Evolutionary conservation across 2,888 invertebrate genomes (phyloP), one percentile per base, ranked within the genome.

Genomic region (Masnerella sp.): DNA sequence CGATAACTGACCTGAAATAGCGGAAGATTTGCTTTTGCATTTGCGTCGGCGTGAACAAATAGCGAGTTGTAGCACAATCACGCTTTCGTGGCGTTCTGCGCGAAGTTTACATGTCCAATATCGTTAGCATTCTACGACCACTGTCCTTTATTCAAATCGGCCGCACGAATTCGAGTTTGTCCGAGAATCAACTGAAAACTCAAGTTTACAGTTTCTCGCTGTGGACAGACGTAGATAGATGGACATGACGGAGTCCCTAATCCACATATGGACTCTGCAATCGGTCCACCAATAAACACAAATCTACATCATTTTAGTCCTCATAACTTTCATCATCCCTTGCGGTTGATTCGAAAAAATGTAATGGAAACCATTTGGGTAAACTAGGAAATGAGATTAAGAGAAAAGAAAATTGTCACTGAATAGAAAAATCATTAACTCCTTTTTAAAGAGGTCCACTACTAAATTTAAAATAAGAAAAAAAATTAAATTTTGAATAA

Each of bases 1-100:
- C 80, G 80, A 83, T 84, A 82, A 82, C 83, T 80, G 82, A 78
- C 78, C 79, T 79, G 81, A 83, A 83, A 83, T 83, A 80, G 78
- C 74, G 72, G 71, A 78, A 76, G 77, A 73, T 79, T 79, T 77
- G 75, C 76, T 71, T 78, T 76, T 75, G 78, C 79, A 76, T 79
- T 78, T 79, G 69, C 79, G 75, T 77, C 74, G 76, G 78, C 78
- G 74, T 76, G 74, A 61, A 75, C 77, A 80, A 82, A 82, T 75
- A 80, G 62, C 42, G 58, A 43, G 61, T 58, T 52, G 45, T 59
- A 72, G 75, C 76, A 74, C 76, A 81, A 80, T 79, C 78, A 65
- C 70, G 73, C 74, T 70, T 70, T 75, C 64, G 75, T 74, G 61
- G 72, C 75, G 75, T 64, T 76, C 68, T 69, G 51, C 52, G 71